Base-by-base conservation (phyloP, 1,140 invertebrate genomes). In the Danaus melanippus region DNA sequence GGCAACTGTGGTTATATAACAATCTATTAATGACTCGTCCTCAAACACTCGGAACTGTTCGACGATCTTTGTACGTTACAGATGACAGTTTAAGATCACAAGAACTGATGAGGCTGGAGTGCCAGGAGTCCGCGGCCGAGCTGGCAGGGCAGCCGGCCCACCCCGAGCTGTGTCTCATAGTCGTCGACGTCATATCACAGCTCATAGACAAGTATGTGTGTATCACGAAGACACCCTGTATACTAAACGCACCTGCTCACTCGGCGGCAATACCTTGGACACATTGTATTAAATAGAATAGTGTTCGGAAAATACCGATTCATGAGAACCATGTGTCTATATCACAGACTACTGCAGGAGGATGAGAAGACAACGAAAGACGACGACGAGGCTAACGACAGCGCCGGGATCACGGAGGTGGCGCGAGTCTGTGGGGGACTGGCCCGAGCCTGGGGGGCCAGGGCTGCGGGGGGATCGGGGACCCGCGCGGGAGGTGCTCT, bases 101-200 rank as follows among this genome's bases (percentile, higher is more conserved):
- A 12, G 76, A 71, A 50, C 40, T 58, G 41, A 49, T 58, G 50
- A 55, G 47, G 32, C 12, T 57, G 40, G 79, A 78, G 49, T 75
- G 71, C 56, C 66, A 62, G 21, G 75, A 76, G 54, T 70, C 61
- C 57, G 53, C 47, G 59, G 59, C 12, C 44, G 46, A 46, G 21
- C 21, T 32, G 61, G 66, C 53, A 73, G 70, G 32, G 73, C 21
- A 75, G 48, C 64, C 88, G 53, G 87, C 88, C 9, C 88, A 91
- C 75, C 90, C 90, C 8, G 89, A 89, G 44, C 76, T 92, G 5
- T 91, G 90, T 59, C 82, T 88, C 52, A 78, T 92, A 15, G 89
- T 90, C 12, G 81, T 92, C 12, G 88, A 91, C 57, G 82, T 92
- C 17, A 80, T 92, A 12, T 88, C 90, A 51, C 87, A 90, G 64